phyloP scores from a whole-genome alignment of 2,797 vertebrate species.

The Phoebastria nigripes region DNA sequence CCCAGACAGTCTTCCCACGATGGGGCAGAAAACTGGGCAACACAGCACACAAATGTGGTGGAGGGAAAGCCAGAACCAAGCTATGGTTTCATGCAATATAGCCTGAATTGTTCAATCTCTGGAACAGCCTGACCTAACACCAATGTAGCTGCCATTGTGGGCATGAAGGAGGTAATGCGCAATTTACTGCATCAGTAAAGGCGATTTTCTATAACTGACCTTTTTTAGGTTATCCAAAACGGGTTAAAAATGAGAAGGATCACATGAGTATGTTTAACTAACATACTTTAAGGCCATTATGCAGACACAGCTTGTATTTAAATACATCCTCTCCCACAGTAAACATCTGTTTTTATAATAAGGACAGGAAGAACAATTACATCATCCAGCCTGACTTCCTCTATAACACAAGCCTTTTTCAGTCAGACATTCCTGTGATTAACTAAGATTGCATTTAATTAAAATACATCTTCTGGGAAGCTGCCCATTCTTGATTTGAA shows the following conservation, averaged over 20 bases:
- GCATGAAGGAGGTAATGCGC: neutral
- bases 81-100: neutral
- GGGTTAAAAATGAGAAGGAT: neutral
- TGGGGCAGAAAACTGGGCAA: neutral
- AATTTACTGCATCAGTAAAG: neutral
- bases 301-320: neutral
- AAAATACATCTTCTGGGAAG: neutral
- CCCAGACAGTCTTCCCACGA: neutral
- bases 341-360: constrained; percentile 41
- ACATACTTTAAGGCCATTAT: neutral
- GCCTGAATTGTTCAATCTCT: neutral
- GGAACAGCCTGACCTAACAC: neutral
- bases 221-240: neutral
- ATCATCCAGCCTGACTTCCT: constrained; percentile 30
- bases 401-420: neutral
- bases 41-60: neutral
- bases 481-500: neutral
- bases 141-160: neutral
- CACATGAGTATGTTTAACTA: neutral
- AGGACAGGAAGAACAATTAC: constrained; percentile 33
- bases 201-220: neutral
- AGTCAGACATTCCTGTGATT: neutral
- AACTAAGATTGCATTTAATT: neutral
- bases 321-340: neutral
- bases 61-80: neutral